Percentiles rank a stretch among this genome's conserved stretches.
These are phyloP conservation scores for Uropsilus gracilis DNA, from an alignment of 2,113 vertebrate genomes.

Conservation along the genomic window DNA sequence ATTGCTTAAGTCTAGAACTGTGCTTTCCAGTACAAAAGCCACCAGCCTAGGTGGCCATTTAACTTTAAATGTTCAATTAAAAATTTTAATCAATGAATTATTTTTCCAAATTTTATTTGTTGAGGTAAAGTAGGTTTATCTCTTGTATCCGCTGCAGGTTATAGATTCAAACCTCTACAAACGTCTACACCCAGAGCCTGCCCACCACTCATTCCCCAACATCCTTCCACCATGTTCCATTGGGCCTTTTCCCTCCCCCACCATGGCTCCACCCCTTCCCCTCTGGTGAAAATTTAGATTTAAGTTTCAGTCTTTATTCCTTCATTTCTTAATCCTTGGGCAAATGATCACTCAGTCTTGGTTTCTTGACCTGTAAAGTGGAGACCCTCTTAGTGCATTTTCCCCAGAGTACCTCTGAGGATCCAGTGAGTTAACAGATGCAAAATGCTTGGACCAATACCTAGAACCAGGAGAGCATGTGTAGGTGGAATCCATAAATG, in stretches of 20 bases:
- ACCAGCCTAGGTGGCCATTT: background rate
- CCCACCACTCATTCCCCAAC: too few relatives aligned
- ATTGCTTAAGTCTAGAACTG: background rate
- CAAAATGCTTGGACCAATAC: background rate
- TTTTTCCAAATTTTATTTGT: too few relatives aligned
- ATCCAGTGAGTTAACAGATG: background rate
- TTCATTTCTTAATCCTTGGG: background rate
- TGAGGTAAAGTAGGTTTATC: too few relatives aligned
- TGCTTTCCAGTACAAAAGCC: background rate
- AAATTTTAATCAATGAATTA: background rate
- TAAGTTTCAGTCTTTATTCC: background rate
- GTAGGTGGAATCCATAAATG: background rate
- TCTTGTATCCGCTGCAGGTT: too few relatives aligned
- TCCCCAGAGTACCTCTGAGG: background rate
- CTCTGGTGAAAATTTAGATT: too few relatives aligned
- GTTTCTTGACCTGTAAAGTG: background rate
- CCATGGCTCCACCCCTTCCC: too few relatives aligned
- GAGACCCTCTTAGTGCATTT: background rate
- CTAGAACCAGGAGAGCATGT: fast-evolving
- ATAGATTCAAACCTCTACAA: too few relatives aligned
- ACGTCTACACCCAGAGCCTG: too few relatives aligned
- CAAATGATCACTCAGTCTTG: background rate
- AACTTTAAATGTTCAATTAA: background rate
- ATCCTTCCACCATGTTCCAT: too few relatives aligned
- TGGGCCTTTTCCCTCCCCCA: too few relatives aligned